Evolutionary conservation across 2,113 vertebrate genomes (phyloP).

Genomic region (Corapipo altera): DNA sequence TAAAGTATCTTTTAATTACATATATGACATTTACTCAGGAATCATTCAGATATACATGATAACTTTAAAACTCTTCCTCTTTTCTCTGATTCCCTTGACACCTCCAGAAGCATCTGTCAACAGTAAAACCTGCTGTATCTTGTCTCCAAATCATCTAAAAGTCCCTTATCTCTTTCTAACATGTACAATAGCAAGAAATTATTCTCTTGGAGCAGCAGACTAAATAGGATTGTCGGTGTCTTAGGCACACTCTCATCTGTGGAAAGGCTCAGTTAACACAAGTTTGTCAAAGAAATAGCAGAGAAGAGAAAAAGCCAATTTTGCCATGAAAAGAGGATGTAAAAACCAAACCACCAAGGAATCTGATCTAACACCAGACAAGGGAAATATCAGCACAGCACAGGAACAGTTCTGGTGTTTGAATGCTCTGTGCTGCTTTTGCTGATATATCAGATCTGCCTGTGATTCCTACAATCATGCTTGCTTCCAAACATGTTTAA

Average conservation of each 20-base stretch:
- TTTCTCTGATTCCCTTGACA: not conserved
- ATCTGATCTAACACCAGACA: not conserved
- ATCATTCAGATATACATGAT: not conserved
- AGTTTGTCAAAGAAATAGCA: not conserved
- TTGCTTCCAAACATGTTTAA: not conserved
- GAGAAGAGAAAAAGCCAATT: not conserved
- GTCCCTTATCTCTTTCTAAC: not conserved
- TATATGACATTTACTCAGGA: not conserved
- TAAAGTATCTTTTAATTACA: not conserved
- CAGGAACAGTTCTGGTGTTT: not conserved
- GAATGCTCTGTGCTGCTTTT: not conserved
- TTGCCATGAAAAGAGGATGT: not conserved
- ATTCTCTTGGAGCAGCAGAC: not conserved
- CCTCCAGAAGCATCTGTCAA: not conserved
- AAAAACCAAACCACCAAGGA: not conserved
- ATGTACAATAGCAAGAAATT: not conserved
- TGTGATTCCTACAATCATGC: not conserved
- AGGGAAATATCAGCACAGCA: not conserved
- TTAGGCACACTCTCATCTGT: not conserved
- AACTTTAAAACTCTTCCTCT: not conserved
- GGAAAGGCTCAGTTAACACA: not conserved
- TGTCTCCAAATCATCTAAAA: not conserved
- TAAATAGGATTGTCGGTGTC: not conserved
- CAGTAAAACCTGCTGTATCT: not conserved
- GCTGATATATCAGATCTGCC: not conserved